A percentile compares a stretch with the other conserved stretches of the same genome.
These are phyloP conservation scores for Cheirogaleus major DNA, from an alignment of 2,797 vertebrate genomes.

Conservation along the genomic window DNA sequence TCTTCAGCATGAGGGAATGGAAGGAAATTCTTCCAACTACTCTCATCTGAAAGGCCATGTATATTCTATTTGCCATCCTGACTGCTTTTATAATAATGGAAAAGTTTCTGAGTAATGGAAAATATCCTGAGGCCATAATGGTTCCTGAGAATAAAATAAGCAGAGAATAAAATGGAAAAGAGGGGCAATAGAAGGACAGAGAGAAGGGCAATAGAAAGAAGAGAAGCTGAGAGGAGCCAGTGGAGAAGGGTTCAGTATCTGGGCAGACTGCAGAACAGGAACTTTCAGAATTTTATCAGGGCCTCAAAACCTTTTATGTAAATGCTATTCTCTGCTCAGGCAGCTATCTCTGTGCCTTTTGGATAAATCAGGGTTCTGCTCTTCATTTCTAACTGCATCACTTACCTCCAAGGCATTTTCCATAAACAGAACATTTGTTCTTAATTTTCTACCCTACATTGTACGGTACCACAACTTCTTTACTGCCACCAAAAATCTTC, in stretches of 20 bases:
- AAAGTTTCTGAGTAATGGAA: slow-evolving; percentile 65
- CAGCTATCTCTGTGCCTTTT: background rate
- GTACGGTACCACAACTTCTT: background rate
- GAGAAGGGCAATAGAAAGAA: background rate
- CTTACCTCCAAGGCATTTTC: slow-evolving; percentile 40
- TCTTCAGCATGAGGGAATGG: background rate
- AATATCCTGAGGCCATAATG: slow-evolving; percentile 41
- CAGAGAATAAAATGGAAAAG: slow-evolving; percentile 6
- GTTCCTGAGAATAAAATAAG: slow-evolving; percentile 54
- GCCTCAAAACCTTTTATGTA: background rate
- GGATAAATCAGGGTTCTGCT: background rate
- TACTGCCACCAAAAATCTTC: background rate
- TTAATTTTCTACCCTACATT: background rate
- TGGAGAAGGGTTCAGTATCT: background rate
- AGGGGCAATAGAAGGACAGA: background rate
- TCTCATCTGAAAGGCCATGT: slow-evolving; percentile 58
- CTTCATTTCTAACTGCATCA: background rate
- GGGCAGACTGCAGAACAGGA: background rate
- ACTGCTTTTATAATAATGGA: slow-evolving; percentile 56
- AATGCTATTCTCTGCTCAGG: background rate
- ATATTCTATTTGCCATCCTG: slow-evolving; percentile 17
- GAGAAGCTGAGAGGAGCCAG: background rate
- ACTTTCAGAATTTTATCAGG: background rate
- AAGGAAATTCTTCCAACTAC: slow-evolving; percentile 33
- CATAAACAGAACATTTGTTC: slow-evolving; percentile 19